Base-by-base conservation (phyloP, 1,140 invertebrate species). In the Bombus breviceps region DNA sequence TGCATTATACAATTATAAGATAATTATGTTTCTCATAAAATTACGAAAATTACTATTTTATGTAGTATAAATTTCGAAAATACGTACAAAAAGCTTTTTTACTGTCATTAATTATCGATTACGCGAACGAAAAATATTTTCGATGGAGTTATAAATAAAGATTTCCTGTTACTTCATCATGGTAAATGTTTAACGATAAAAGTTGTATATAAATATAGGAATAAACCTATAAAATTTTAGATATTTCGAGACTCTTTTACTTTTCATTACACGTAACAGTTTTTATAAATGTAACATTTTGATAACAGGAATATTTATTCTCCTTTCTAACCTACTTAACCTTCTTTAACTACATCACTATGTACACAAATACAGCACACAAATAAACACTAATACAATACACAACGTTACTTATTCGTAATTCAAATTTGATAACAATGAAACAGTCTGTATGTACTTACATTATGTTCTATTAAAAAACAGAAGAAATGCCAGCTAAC, bases 241-340 rank as follows among this genome's bases (percentile, higher is more conserved):
- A 37, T 5, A 43, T 6, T 53, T 62, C 13, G 13, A 62, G 47
- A 62, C 13, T 8, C 59, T 5, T 9, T 5, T 3, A 72, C 18
- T 43, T 43, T 39, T 25, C 28, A 64, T 37, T 53, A 28, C 8
- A 64, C 6, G 47, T 72, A 47, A 9, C 37, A 72, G 37, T 66
- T 64, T 73, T 25, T 6, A 34, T 39, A n/a, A 59, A 71, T 22
- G 34, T 53, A 57, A 77, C 15, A 69, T 41, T 1, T 32, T 18
- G 37, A 62, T 34, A 47, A 73, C 28, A 74, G 74, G 34, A 81
- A 73, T 81, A 81, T 85, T 85, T 81, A 74, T 81, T 85, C 41
- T 39, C 25, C n/a, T 83, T 88, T 69, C 83, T 89, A 89, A 89
- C 88, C 86, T 89, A 83, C 39, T 81, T 74, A 86, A 89, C 62